These are phyloP conservation scores for Drosophila bifasciata DNA, from an alignment of 1,140 invertebrate species.

Conservation along the genomic window DNA sequence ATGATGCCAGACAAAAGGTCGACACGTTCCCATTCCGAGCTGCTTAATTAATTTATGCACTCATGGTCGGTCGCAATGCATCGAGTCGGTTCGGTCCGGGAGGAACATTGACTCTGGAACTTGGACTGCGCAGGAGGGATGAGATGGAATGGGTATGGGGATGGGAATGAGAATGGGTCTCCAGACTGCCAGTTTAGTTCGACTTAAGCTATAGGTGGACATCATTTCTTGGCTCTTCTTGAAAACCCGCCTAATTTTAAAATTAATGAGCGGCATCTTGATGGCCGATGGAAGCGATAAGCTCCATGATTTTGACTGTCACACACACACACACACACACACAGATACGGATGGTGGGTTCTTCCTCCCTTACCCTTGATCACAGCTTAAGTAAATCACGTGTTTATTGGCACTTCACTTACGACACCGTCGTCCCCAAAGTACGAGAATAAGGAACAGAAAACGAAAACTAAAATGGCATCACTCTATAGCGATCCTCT, in stretches of 20 bases:
- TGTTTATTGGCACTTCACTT: slow-evolving; percentile 81
- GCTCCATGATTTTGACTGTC: slow-evolving; percentile 76
- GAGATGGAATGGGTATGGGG: not conserved
- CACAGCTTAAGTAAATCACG: slow-evolving; percentile 73
- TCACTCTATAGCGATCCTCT: slow-evolving; percentile 56
- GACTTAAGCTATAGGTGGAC: slow-evolving; percentile 62
- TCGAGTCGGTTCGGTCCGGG: slow-evolving; percentile 20
- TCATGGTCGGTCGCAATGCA: slow-evolving; percentile 70
- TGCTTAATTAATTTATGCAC: slow-evolving; percentile 84
- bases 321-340: slow-evolving; percentile 31
- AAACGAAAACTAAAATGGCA: slow-evolving; percentile 73
- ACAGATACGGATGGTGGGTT: slow-evolving; percentile 13
- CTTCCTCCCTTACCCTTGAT: slow-evolving; percentile 41
- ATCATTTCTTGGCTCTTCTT: slow-evolving; percentile 71
- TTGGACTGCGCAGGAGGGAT: slow-evolving; percentile 6
- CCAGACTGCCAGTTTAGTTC: slow-evolving; percentile 50
- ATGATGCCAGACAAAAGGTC: slow-evolving; percentile 83
- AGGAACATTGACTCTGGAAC: too few species aligned
- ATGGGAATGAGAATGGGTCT: not conserved
- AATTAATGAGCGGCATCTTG: slow-evolving; percentile 84
- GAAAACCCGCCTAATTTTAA: slow-evolving; percentile 83
- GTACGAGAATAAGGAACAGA: slow-evolving; percentile 53
- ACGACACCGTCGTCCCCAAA: slow-evolving; percentile 71
- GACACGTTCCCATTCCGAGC: slow-evolving; percentile 81
- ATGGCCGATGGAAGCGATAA: slow-evolving; percentile 82